Conservation (phyloP, 2,113 vertebrate species). For the Scartelaos histophorus region DNA sequence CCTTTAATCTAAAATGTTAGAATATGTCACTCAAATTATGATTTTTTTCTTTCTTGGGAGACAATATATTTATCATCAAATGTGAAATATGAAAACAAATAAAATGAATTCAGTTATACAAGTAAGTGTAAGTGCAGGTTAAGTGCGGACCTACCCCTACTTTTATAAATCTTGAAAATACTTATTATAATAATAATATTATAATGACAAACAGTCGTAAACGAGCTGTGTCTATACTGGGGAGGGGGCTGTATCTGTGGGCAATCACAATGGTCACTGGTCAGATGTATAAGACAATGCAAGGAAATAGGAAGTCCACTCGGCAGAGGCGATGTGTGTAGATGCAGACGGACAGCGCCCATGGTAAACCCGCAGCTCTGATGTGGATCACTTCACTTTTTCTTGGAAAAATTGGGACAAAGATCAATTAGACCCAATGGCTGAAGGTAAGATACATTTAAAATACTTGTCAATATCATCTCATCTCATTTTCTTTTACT, state of each 20-base stretch:
- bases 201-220: background rate
- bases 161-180: background rate
- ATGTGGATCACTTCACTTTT: constrained; percentile 21
- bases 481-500: constrained; percentile 2
- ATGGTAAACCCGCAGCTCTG: constrained; percentile 4
- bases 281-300: constrained; percentile 58
- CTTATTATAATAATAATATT: no score
- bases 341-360: constrained; percentile 9
- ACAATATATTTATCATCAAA: no score
- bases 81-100: no score
- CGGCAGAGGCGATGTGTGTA: constrained; percentile 11
- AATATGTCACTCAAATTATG: no score
- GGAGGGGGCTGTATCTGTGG: constrained; percentile 7
- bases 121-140: no score
- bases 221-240: background rate
- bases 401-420: constrained; percentile 18
- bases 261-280: constrained; percentile 31
- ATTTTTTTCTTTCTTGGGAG: no score
- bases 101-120: no score
- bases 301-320: constrained; percentile 72
- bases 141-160: no score
- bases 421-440: constrained; percentile 46
- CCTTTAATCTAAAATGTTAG: no score
- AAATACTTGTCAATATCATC: background rate
- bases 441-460: constrained; percentile 63